Base-by-base conservation (phyloP, 2,113 vertebrate genomes). In the Nyctibius bracteatus region DNA sequence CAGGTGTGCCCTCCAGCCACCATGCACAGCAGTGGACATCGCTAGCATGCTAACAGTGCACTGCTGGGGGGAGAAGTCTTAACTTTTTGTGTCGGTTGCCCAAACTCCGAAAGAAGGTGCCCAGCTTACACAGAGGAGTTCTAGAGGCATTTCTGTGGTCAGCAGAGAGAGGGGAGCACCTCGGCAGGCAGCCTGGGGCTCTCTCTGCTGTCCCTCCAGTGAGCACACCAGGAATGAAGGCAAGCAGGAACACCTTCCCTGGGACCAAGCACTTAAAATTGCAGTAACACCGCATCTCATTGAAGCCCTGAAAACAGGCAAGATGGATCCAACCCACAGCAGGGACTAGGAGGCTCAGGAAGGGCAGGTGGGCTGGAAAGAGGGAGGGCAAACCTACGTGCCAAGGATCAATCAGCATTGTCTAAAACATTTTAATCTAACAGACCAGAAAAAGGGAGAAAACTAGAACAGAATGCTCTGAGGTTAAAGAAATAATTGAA, bases 41-140 rank as follows among this genome's bases (percentile, higher is more conserved):
- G 0, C 43, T 31, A 73, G 59, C 1, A 0, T 16, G 4, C 57
- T 62, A 62, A 55, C 57, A 44, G 39, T 4, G 2, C 0, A 5
- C 41, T 72, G 75, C 28, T n/a, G 33, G 2, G 14, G 12, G 65
- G 13, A 65, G 51, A 37, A 51, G 27, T 37, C 71, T 57, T 44
- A 51, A 51, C 13, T n/a, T 46, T 41, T 43, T 41, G 27, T 25
- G 5, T 17, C 44, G 1, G 7, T 51, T 81, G n/a, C 54, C 31
- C 30, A 80, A 8, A 61, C 46, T 47, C 59, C 17, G 8, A 33
- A 54, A 44, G 19, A 77, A 80, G 30, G 22, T 21, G 25, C 7
- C n/a, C 18, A 20, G 12, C 17, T 63, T 65, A 51, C 0, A 1
- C 24, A 71, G n/a, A 77, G 37, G 37, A 70, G 37, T 27, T 30